Percentiles rank a stretch among this genome's conserved stretches.
phyloP scores from a whole-genome alignment of 1,140 invertebrate species.

The Littorina saxatilis region DNA sequence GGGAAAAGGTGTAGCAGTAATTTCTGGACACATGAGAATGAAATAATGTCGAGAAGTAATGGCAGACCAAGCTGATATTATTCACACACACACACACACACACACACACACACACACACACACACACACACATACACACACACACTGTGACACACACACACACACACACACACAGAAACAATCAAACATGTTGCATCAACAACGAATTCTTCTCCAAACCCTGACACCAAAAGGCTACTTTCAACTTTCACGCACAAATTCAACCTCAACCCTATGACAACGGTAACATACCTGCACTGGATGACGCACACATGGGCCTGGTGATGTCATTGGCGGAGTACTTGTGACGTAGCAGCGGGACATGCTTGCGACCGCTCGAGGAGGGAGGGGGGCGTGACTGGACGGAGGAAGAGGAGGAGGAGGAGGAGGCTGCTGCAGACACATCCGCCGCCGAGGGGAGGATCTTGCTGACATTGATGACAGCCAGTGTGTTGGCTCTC shows the following conservation, averaged over 20 bases:
- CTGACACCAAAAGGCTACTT: no score
- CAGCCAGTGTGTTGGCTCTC: neutral
- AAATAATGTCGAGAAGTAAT: no score
- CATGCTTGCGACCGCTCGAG: neutral
- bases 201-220: no score
- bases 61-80: no score
- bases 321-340: neutral
- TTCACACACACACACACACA: slow-evolving; percentile 8
- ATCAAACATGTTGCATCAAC: no score
- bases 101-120: slow-evolving; percentile 12
- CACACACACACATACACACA: slow-evolving; percentile 8
- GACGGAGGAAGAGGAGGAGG: neutral
- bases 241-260: no score
- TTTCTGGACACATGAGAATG: no score
- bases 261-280: no score
- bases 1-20: no score
- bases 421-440: neutral
- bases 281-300: slow-evolving; percentile 7
- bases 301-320: neutral
- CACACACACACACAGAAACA: neutral
- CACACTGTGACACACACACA: slow-evolving; percentile 2
- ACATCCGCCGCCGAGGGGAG: neutral
- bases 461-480: slow-evolving; percentile 8
- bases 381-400: neutral
- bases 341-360: neutral